Evolutionary conservation across 1,140 invertebrate species (phyloP).

Genomic region (Conus betulinus): DNA sequence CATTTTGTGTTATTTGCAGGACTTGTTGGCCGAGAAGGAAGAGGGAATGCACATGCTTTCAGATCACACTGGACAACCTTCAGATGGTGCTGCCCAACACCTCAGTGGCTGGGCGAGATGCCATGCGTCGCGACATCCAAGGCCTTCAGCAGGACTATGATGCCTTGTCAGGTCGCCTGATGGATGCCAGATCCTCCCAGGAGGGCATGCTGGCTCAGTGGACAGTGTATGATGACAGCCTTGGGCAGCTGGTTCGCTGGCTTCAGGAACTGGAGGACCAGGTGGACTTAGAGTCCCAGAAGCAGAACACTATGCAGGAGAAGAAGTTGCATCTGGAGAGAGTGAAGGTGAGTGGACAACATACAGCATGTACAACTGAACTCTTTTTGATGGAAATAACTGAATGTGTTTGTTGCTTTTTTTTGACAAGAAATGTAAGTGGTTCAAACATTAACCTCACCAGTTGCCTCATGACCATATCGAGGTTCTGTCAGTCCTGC

Average conservation of each 20-base stretch:
- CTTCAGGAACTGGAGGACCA: conserved; percentile 91
- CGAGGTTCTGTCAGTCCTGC: no score
- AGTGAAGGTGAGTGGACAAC: conserved; percentile 80
- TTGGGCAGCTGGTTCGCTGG: conserved; percentile 93
- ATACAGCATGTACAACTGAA: no score
- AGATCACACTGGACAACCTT: conserved; percentile 90
- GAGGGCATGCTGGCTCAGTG: conserved; percentile 81
- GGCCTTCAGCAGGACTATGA: conserved; percentile 94
- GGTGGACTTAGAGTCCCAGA: conserved; percentile 91
- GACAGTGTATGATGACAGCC: conserved; percentile 71
- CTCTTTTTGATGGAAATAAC: no score
- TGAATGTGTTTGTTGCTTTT: neutral
- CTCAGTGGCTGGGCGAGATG: conserved; percentile 88
- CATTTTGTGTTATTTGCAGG: conserved; percentile 42
- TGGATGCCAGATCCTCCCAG: conserved; percentile 92
- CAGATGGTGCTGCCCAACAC: conserved; percentile 96
- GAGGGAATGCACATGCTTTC: conserved; percentile 92
- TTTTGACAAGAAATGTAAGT: neutral
- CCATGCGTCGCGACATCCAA: conserved; percentile 88
- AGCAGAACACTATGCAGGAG: conserved; percentile 93
- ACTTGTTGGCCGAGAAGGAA: conserved; percentile 78
- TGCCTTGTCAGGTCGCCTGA: conserved; percentile 88
- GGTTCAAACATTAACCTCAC: neutral
- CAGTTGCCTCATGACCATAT: neutral
- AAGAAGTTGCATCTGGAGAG: conserved; percentile 95